Evolutionary conservation across 2,113 vertebrate species (phyloP).

Genomic region (Sula dactylatra): DNA sequence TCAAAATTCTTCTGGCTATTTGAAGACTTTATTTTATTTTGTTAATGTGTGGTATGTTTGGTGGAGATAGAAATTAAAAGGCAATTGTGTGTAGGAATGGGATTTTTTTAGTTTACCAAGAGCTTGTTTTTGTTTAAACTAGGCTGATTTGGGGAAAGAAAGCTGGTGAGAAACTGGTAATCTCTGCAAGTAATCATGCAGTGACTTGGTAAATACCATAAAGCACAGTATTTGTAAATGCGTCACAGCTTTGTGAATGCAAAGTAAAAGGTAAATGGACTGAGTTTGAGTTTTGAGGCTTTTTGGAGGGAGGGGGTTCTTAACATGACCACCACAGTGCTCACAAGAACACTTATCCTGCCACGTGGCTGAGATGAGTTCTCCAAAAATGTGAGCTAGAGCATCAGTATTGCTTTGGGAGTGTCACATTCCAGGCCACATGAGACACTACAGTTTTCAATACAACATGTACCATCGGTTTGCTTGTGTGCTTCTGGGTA

Average conservation of each 20-base stretch:
- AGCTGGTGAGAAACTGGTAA: background rate
- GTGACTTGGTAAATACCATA: background rate
- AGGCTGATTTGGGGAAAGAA: background rate
- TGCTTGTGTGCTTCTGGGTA: background rate
- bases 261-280: background rate
- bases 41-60: background rate
- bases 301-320: background rate
- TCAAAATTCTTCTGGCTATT: background rate
- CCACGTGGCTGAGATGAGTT: background rate
- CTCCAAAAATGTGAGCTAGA: constrained; percentile 70
- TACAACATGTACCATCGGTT: background rate
- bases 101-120: background rate
- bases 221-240: background rate
- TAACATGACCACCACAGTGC: background rate
- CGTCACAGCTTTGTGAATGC: background rate
- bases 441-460: constrained; percentile 62
- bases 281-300: background rate
- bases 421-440: constrained; percentile 51
- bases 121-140: background rate
- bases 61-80: background rate
- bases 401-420: constrained; percentile 81
- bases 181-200: background rate
- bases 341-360: constrained; percentile 34
- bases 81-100: background rate
- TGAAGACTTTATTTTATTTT: background rate